Evolutionary conservation across 1,140 invertebrate genomes (phyloP), one percentile per base, ranked within the genome.

Genomic region (Atta texana): DNA sequence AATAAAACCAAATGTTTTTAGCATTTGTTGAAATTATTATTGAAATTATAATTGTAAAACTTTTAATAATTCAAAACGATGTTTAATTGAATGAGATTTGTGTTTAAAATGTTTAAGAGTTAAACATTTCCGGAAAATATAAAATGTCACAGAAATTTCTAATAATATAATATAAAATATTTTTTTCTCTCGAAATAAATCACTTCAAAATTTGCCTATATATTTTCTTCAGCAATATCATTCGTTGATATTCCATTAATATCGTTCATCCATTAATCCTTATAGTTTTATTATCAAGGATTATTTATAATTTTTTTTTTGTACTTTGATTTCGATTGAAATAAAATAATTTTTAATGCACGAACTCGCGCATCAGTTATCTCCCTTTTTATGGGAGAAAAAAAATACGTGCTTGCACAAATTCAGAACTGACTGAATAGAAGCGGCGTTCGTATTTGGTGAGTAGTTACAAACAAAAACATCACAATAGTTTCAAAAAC

Each of bases 401-500:
- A 84, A 51, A 75, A 74, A 63, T 21, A 55, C 24, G 39, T 34
- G 69, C 69, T 75, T 51, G 80, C 57, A 51, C 69, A 84, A 84
- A 84, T 75, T 84, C 55, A 84, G 80, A 84, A 14, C 69, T 61
- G 31, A 55, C 49, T 80, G 80, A 84, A 84, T 61, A 61, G 28
- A 84, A 74, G 12, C 39, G 44, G 28, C 55, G n/a, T 18, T 8
- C 24, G 28, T 84, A 84, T 84, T 84, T 84, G 80, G 80, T 57
- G 80, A 84, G 39, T 75, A 75, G 68, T 84, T 57, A 31, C 80
- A 84, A 84, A 84, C 80, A 84, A 84, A 84, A 84, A 75, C 39
- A 75, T 31, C 34, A 72, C 69, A 61, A 84, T 31, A 57, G 80
- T 84, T 75, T 84, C 69, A 55, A 61, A 84, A 84, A 84, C 80